These are phyloP conservation scores for Urophycis tenuis DNA, from an alignment of 2,797 vertebrate genomes.

Conservation along the genomic window DNA sequence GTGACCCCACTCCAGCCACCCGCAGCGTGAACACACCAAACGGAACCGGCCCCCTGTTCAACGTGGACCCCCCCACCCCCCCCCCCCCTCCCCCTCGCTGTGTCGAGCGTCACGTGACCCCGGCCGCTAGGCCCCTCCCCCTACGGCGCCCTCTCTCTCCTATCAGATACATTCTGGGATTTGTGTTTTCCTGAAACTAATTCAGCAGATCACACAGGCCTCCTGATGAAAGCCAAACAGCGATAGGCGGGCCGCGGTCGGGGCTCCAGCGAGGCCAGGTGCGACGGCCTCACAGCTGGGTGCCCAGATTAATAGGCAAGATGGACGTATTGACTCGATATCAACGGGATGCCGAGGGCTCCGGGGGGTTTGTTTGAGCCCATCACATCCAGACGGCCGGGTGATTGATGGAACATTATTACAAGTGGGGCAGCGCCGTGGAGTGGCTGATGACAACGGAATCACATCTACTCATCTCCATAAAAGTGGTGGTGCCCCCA, in stretches of 20 bases:
- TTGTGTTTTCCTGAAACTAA: constrained; percentile 49
- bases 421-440: constrained; percentile 60
- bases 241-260: no score
- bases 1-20: not conserved
- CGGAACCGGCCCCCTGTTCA: no score
- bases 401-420: constrained; percentile 50
- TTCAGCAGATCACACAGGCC: constrained; percentile 14
- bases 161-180: constrained; percentile 41
- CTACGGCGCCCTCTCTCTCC: constrained; percentile 36
- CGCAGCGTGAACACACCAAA: constrained; percentile 10
- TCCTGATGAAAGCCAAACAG: constrained; percentile 70
- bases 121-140: constrained; percentile 21
- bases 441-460: constrained; percentile 43
- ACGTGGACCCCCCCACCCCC: no score
- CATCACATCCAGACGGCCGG: constrained; percentile 45
- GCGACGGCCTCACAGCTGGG: constrained; percentile 71
- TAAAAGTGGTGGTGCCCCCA: constrained; percentile 21
- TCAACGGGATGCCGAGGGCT: constrained; percentile 61
- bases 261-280: no score
- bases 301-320: constrained; percentile 75
- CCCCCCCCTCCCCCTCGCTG: not conserved
- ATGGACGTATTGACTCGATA: constrained; percentile 70
- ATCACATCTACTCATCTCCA: constrained; percentile 49
- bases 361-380: constrained; percentile 57
- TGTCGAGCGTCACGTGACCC: not conserved